phyloP scores from a whole-genome alignment of 2,113 vertebrate genomes.

The Naja naja region DNA sequence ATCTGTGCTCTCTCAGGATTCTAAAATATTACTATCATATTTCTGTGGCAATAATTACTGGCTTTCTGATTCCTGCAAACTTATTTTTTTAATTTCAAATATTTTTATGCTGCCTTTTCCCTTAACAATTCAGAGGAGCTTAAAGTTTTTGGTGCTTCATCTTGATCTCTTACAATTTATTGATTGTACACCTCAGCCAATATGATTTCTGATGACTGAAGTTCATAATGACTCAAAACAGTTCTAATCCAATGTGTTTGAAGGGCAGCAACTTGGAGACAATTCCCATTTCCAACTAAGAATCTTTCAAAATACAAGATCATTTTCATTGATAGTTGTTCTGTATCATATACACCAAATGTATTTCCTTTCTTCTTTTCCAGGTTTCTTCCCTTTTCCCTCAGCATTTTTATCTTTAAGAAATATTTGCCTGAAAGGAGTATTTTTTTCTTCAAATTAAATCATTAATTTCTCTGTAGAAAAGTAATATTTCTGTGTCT shows the following conservation, averaged over 20 bases:
- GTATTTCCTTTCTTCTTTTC: neutral
- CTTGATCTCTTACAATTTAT: neutral
- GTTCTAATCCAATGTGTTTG: neutral
- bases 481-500: neutral
- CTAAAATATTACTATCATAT: neutral
- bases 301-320: neutral
- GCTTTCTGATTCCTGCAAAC: neutral
- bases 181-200: neutral
- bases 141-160: neutral
- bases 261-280: neutral
- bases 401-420: neutral
- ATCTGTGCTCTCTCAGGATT: neutral
- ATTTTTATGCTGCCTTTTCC: neutral
- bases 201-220: neutral
- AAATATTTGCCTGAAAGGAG: neutral
- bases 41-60: neutral
- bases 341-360: neutral
- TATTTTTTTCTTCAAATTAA: neutral
- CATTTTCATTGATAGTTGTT: neutral
- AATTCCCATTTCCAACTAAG: neutral
- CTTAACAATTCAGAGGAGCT: neutral
- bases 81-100: neutral
- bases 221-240: neutral
- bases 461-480: neutral
- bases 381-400: neutral